Evolutionary conservation across 1,140 invertebrate species (phyloP).

Genomic region (Drosophila obscura): DNA sequence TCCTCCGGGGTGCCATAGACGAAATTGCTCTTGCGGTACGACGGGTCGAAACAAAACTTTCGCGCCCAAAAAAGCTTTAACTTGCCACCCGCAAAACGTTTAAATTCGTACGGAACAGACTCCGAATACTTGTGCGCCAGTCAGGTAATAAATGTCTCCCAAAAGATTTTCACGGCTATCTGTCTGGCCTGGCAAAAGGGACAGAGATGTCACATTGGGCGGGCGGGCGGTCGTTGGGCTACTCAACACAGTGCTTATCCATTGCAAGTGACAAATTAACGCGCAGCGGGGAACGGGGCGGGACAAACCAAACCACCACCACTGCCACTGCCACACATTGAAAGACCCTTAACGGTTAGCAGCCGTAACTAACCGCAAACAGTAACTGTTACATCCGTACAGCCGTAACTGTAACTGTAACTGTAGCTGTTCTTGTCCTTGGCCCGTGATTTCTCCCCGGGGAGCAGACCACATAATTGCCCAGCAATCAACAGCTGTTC

Average conservation of each 20-base stretch:
- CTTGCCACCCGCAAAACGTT: conserved; percentile 39
- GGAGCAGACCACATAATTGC: conserved; percentile 70
- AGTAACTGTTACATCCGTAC: conserved; percentile 36
- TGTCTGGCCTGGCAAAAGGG: conserved; percentile 13
- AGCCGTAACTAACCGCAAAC: conserved; percentile 65
- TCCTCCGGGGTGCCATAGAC: conserved; percentile 61
- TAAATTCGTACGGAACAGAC: conserved; percentile 52
- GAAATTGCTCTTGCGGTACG: conserved; percentile 64
- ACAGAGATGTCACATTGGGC: conserved; percentile 42
- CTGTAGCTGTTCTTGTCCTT: conserved; percentile 39
- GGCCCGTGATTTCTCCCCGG: conserved; percentile 70
- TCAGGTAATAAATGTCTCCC: conserved; percentile 78
- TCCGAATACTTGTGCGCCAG: background rate
- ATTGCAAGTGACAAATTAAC: conserved; percentile 70
- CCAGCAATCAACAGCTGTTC: conserved; percentile 62
- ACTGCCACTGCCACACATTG: conserved; percentile 25
- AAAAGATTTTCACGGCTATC: conserved; percentile 47
- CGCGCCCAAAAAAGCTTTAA: conserved; percentile 59
- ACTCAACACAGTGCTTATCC: conserved; percentile 15
- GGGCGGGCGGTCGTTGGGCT: background rate
- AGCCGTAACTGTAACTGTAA: conserved; percentile 26
- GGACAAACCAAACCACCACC: conserved; percentile 26
- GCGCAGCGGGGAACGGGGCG: conserved; percentile 38
- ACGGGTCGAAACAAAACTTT: conserved; percentile 32
- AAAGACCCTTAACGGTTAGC: conserved; percentile 18